A percentile compares a stretch with the other conserved stretches of the same genome.
Evolutionary conservation across 2,797 vertebrate species (phyloP).

Genomic region (Betta splendens): DNA sequence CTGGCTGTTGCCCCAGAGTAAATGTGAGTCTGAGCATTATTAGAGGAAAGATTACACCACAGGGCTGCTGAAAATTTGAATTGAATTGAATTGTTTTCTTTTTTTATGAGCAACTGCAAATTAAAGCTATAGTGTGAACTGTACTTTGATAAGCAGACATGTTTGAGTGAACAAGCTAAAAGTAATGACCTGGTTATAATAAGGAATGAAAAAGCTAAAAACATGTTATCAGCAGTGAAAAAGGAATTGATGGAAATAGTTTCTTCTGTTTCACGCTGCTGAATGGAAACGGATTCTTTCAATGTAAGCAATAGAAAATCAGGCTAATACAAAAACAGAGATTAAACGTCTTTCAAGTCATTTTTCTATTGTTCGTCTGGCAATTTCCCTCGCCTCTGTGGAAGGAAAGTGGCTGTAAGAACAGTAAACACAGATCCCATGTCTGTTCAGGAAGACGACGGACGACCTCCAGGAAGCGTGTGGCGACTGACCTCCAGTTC

Average conservation of each 20-base stretch:
- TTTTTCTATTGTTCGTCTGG: conserved; percentile 17
- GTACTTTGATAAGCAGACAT: conserved; percentile 2
- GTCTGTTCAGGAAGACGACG: conserved; percentile 3
- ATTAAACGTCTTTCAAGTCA: conserved; percentile 13
- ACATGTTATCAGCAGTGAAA: too few species aligned
- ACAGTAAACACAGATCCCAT: conserved; percentile 12
- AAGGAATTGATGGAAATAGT: conserved; percentile 4
- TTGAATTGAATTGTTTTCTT: conserved; percentile 15
- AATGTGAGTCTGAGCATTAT: too few species aligned
- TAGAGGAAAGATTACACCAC: conserved; percentile 30
- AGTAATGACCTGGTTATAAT: too few species aligned
- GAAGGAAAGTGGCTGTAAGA: conserved; percentile 22
- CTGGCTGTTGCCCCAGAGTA: conserved; percentile 59
- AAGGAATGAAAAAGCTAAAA: conserved; percentile 15
- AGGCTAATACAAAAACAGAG: conserved; percentile 3
- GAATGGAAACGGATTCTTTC: conserved; percentile 20
- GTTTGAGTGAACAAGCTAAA: conserved; percentile 1
- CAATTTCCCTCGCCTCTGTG: conserved; percentile 9
- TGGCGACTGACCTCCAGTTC: conserved; percentile 25
- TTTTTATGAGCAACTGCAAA: conserved; percentile 21
- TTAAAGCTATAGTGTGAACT: conserved; percentile 8
- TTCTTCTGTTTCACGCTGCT: conserved; percentile 5
- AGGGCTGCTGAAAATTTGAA: too few species aligned
- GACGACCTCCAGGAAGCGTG: conserved; percentile 21
- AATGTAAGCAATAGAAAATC: conserved; percentile 25